Evolutionary conservation across 1,140 invertebrate genomes (phyloP).

Genomic region (Tetragonula clypearis): DNA sequence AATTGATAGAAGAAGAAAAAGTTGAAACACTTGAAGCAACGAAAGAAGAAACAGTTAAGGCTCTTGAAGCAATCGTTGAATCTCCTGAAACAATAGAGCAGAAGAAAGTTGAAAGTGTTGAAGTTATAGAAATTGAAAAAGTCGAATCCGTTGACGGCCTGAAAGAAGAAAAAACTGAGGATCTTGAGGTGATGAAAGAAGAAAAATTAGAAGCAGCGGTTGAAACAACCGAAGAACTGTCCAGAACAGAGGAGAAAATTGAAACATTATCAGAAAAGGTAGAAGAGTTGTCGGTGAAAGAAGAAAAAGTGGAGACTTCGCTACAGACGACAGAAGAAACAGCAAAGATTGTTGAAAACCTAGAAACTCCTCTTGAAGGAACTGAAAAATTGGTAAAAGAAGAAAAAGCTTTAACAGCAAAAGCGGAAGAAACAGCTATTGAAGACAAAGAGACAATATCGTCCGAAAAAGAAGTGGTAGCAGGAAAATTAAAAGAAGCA

Average conservation of each 20-base stretch:
- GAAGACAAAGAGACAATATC: background rate
- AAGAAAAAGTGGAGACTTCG: background rate
- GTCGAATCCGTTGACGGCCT: background rate
- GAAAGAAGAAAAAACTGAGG: background rate
- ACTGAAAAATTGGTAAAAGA: background rate
- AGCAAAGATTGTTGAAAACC: background rate
- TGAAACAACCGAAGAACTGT: background rate
- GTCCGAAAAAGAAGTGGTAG: background rate
- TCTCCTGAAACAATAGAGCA: background rate
- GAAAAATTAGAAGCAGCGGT: too few relatives aligned
- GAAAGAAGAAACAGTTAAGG: too few relatives aligned
- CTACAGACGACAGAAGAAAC: background rate
- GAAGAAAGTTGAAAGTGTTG: background rate
- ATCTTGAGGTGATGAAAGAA: background rate
- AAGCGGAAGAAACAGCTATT: background rate
- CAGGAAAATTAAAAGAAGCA: background rate
- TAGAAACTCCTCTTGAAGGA: background rate
- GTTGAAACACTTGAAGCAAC: background rate
- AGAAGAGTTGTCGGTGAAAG: background rate
- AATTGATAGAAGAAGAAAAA: background rate
- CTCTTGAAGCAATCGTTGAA: background rate
- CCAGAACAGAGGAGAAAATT: background rate
- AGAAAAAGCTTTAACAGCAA: background rate
- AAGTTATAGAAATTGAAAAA: background rate
- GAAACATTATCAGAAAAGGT: background rate